Evolutionary conservation across 2,113 vertebrate species (phyloP).

Genomic region (Perccottus glenii): DNA sequence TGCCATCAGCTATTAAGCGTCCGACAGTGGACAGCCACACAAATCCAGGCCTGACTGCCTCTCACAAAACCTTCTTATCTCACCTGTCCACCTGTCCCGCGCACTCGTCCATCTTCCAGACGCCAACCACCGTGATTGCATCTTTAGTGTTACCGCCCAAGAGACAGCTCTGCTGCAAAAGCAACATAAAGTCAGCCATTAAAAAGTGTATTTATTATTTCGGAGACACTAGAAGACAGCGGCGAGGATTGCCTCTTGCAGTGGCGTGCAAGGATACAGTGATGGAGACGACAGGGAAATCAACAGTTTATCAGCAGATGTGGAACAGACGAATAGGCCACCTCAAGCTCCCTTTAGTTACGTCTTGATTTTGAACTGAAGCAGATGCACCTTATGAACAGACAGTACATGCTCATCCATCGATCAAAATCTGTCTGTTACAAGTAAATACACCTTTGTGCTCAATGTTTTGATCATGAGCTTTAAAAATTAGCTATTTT

Average conservation of each 20-base stretch:
- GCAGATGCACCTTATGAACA: not conserved
- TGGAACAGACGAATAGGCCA: not conserved
- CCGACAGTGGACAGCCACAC: constrained; percentile 72
- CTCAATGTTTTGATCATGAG: no score
- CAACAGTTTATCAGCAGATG: constrained; percentile 50
- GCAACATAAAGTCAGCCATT: constrained; percentile 79
- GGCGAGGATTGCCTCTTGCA: constrained; percentile 68
- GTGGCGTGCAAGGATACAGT: constrained; percentile 45
- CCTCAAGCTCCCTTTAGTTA: not conserved
- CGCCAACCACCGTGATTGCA: constrained; percentile 72
- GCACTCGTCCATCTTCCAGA: constrained; percentile 76
- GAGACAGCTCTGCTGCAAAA: constrained; percentile 72
- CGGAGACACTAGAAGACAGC: constrained; percentile 70
- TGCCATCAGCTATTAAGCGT: constrained; percentile 81
- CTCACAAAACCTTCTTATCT: constrained; percentile 80
- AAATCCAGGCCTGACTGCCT: constrained; percentile 73
- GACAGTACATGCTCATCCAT: not conserved
- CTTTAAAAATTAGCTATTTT: no score
- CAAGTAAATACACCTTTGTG: no score
- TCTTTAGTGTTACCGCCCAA: constrained; percentile 76
- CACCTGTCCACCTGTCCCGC: constrained; percentile 81
- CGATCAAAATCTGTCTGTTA: no score
- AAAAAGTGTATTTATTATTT: constrained; percentile 80
- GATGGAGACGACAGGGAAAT: constrained; percentile 59
- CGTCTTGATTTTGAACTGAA: not conserved